Conservation (phyloP, 2,113 vertebrate species). For the Elephantulus edwardii region DNA sequence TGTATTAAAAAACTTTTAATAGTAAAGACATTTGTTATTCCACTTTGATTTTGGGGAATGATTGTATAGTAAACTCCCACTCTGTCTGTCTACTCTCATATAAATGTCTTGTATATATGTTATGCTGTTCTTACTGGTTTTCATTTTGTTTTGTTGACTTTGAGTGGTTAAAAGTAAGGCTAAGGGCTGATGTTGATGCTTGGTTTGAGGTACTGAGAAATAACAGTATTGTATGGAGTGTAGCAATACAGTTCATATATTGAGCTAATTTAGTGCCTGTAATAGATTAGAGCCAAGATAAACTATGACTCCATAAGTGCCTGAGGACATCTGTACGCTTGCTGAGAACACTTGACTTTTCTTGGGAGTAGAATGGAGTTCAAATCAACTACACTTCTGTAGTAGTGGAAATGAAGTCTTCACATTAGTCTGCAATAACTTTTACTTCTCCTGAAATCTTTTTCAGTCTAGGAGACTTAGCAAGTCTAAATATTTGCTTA, state of each 20-base stretch:
- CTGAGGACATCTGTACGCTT: not conserved
- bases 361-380: not conserved
- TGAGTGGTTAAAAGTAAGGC: not conserved
- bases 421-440: not conserved
- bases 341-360: not conserved
- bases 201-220: not conserved
- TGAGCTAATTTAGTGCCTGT: not conserved
- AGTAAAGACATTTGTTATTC: not conserved
- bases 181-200: not conserved
- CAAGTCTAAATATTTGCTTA: constrained; percentile 12
- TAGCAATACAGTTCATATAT: not conserved
- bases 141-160: constrained; percentile 33
- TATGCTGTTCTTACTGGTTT: not conserved
- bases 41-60: not conserved
- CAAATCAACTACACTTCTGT: not conserved
- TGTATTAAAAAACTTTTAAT: not conserved
- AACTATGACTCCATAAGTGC: not conserved
- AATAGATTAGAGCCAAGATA: not conserved
- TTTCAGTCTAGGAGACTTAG: not conserved
- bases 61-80: not conserved
- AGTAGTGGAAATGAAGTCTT: not conserved
- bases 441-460: not conserved
- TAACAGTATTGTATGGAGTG: not conserved
- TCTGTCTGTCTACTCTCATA: not conserved
- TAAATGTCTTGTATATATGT: not conserved